Evolutionary conservation across 2,797 vertebrate species (phyloP).

Genomic region (Platalea minor): DNA sequence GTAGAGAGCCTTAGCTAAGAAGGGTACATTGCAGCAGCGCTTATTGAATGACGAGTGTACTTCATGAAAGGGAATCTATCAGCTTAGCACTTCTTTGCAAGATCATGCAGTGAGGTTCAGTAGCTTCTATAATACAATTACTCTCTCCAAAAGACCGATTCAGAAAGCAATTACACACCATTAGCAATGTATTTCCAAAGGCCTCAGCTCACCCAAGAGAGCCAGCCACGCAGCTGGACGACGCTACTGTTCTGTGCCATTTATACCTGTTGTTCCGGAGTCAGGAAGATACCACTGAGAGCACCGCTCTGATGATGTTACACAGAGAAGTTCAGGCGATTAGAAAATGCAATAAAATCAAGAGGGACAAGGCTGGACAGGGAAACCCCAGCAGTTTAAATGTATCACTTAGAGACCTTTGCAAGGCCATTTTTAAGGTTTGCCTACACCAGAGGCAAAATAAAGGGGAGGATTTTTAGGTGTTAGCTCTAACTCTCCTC

Average conservation of each 20-base stretch:
- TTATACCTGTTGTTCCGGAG: not conserved
- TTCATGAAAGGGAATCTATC: not conserved
- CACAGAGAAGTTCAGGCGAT: not conserved
- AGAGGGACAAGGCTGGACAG: not conserved
- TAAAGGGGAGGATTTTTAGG: not conserved
- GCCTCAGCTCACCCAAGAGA: not conserved
- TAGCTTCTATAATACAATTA: conserved; percentile 37
- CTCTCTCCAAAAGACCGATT: conserved; percentile 44
- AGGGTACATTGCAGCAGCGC: not conserved
- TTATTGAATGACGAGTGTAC: not conserved
- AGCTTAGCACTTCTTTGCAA: not conserved
- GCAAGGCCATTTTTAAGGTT: not conserved
- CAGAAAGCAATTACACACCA: conserved; percentile 46
- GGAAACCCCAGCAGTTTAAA: not conserved
- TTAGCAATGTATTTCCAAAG: not conserved
- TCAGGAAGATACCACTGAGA: not conserved
- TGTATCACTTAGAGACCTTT: not conserved
- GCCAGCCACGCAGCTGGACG: not conserved
- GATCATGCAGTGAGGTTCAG: conserved; percentile 27
- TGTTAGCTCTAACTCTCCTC: not conserved
- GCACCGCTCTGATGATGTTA: not conserved
- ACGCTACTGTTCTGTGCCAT: not conserved
- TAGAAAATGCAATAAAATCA: not conserved
- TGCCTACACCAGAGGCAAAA: not conserved
- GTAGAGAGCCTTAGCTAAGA: not conserved